Conservation (phyloP, 2,113 vertebrate genomes). For the Mustela nigripes region DNA sequence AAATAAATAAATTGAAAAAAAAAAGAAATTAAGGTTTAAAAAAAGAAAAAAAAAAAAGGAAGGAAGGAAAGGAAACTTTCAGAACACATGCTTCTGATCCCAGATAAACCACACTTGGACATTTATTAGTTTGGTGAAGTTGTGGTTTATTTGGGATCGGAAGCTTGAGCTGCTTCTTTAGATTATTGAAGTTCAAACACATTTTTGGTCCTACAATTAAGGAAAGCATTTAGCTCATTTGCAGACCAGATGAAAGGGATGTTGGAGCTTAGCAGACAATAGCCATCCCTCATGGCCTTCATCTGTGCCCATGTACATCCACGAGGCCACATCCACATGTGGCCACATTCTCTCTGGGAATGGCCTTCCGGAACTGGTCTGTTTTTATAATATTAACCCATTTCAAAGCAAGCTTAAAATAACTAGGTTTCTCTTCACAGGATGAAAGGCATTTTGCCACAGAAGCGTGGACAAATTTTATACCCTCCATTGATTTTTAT, state of each 20-base stretch:
- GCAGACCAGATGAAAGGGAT: not conserved
- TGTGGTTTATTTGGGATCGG: too few species aligned
- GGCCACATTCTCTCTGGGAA: not conserved
- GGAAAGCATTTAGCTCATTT: not conserved
- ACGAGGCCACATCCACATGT: not conserved
- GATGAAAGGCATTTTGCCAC: not conserved
- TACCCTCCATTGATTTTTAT: not conserved
- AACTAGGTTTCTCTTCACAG: not conserved
- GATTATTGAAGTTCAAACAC: not conserved
- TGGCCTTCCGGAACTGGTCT: not conserved
- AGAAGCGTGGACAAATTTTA: not conserved
- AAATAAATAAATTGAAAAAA: too few species aligned
- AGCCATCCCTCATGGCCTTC: not conserved
- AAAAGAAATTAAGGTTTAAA: not conserved
- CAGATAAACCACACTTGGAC: accelerated
- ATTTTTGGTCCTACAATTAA: not conserved
- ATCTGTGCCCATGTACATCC: accelerated
- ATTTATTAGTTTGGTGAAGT: too few species aligned
- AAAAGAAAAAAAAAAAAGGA: not conserved
- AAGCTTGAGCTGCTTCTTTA: not conserved
- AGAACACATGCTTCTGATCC: not conserved
- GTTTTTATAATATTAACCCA: not conserved
- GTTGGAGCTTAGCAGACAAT: not conserved
- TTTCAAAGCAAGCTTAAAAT: not conserved
- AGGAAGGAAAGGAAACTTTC: not conserved